Base-by-base conservation (phyloP, 2,888 invertebrate genomes). In the Drosophila macrospina region DNA sequence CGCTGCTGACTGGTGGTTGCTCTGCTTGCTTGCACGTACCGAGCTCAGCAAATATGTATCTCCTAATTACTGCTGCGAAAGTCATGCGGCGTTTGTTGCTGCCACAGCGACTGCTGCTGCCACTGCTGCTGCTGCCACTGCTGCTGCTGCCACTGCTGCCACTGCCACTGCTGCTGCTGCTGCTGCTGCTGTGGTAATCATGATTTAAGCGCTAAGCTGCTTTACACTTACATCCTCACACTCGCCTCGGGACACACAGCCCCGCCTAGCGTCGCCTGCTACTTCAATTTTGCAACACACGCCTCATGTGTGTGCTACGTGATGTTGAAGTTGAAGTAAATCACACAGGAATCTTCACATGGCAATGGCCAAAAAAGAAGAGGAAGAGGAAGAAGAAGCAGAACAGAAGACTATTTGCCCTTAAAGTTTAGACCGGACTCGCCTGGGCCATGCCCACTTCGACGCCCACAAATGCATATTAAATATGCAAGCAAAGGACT, bases 131-230 rank as follows among this genome's bases (percentile, higher is more conserved):
- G 20, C 45, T 8, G 13, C 1, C 41, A 36, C 16, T 52, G 36
- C 26, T 41, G 28, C 16, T 42, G 16, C 28, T 16, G 34, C 34
- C 45, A 41, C 32, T 24, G 20, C 28, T 28, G 42, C 37, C 11
- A 8, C 42, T 15, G 20, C 45, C 7, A 11, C 1, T 45, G 41
- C 16, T 52, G 36, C 26, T 41, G 28, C 16, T 42, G 16, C 41
- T 65, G 64, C 57, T 56, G 62, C 52, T 66, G 68, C 66, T 70
- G 79, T 64, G 82, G 79, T 81, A 81, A 80, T 80, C 85, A 80
- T 85, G 85, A 81, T 85, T 80, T 78, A 78, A 81, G 79, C 72
- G 82, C 66, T 80, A 81, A 80, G 82, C 85, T 69, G 41, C 61
- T 71, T 60, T 54, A 66, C 57, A 57, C 71, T 69, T 69, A 69